Evolutionary conservation across 2,888 invertebrate species (phyloP).

Genomic region (Smittia aterrima): DNA sequence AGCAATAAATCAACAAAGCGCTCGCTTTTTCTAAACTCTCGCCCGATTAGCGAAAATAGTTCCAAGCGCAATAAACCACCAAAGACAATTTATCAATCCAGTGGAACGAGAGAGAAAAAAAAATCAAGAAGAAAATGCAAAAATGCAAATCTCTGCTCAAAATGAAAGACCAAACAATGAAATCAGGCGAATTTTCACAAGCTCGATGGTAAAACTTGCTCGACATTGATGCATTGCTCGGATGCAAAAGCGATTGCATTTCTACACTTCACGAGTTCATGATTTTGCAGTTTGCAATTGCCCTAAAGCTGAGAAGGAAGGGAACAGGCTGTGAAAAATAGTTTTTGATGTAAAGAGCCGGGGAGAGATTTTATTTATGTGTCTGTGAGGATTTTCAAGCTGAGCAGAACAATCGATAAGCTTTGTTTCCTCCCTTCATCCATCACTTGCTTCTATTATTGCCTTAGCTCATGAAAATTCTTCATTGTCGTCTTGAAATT

Average conservation of each 20-base stretch:
- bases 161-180: background rate
- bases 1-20: no score
- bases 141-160: slow-evolving; percentile 1
- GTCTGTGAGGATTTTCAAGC: background rate
- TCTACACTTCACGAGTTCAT: background rate
- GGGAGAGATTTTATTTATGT: slow-evolving; percentile 14
- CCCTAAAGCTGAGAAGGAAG: background rate
- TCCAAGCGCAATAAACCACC: background rate
- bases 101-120: background rate
- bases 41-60: background rate
- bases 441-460: background rate
- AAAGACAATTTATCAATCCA: background rate
- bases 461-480: no score
- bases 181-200: no score
- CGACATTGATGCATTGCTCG: slow-evolving; percentile 1
- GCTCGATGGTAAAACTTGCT: background rate
- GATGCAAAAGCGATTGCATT: background rate
- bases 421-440: background rate
- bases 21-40: background rate
- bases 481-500: no score
- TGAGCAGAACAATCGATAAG: background rate
- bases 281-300: background rate
- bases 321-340: background rate
- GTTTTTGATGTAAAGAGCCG: background rate
- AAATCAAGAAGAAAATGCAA: background rate